phyloP scores from a whole-genome alignment of 2,888 invertebrate species.

The Trachelus iudaicus region DNA sequence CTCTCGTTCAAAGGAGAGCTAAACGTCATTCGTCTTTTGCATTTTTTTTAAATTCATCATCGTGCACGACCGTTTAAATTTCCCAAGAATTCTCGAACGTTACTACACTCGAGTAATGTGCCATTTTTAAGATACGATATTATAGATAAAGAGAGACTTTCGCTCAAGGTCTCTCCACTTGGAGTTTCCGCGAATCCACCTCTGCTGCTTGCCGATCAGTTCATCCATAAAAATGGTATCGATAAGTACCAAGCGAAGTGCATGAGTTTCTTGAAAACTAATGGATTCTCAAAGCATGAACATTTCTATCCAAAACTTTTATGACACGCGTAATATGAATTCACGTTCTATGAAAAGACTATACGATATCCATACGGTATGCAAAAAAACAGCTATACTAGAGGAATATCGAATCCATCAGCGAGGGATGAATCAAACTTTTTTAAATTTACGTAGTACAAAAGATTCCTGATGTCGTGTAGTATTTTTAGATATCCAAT shows the following conservation, averaged over 20 bases:
- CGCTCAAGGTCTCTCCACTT: too few relatives aligned
- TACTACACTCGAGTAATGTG: background rate
- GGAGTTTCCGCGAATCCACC: background rate
- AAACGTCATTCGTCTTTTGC: background rate
- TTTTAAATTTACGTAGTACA: background rate
- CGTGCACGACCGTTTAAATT: background rate
- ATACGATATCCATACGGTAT: background rate
- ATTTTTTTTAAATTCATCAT: background rate
- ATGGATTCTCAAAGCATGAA: background rate
- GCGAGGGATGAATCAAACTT: slow-evolving; percentile 1
- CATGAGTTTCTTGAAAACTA: background rate
- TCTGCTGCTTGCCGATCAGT: background rate
- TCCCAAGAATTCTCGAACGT: background rate
- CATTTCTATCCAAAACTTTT: background rate
- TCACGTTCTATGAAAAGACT: background rate
- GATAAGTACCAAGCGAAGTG: background rate
- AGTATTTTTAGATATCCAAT: background rate
- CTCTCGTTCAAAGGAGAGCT: background rate
- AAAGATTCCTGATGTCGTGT: background rate
- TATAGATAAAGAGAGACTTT: background rate
- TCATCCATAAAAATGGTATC: background rate
- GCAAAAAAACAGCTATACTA: background rate
- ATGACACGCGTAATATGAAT: background rate
- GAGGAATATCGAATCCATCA: slow-evolving; percentile 4
- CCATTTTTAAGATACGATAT: background rate